Evolutionary conservation across 2,113 vertebrate species (phyloP), one percentile per base, ranked within the genome.

Genomic region (Galemys pyrenaicus): DNA sequence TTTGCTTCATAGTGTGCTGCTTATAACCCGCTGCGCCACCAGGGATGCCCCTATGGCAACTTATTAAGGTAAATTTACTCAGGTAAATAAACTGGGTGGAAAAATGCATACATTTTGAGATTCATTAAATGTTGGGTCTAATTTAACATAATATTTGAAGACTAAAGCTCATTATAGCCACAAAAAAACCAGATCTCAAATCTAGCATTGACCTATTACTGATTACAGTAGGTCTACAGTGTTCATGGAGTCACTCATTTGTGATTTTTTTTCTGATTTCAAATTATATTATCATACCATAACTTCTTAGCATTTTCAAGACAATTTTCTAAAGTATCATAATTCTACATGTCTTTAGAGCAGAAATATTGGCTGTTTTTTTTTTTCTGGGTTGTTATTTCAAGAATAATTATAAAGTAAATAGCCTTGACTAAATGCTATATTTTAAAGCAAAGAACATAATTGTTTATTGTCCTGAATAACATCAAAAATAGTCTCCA

Each of bases 371-470:
- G 7, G 2, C 60, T 51, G 8, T n/a, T 12, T 87, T 54, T 54
- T 12, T 87, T 54, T 54, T 77, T 78, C 44, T 10, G 11, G 24
- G 6, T 24, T 54, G 64, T 46, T 26, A 46, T 87, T 54, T 80
- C 46, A 84, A 88, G 46, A 30, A 58, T 41, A 78, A 84, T 22
- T 65, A 2, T 37, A 70, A 13, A 84, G 15, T 5, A 73, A 85
- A 84, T 41, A 83, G 2, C 11, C 13, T 88, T 84, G n/a, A 28
- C 28, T 94, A 30, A 92, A 67, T 67, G 15, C 79, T 5, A 68
- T 3, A 12, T 9, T 58, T 73, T 60, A 24, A 74, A 83, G 24
- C 39, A 94, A 41, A 89, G 10, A 46, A 44, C 1, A 30, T 20
- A 3, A 32, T 54, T 85, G 24, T 74, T 44, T 85, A 54, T 15